Evolutionary conservation across 2,113 vertebrate genomes (phyloP), one percentile per base, ranked within the genome.

Genomic region (Hipposideros armiger): DNA sequence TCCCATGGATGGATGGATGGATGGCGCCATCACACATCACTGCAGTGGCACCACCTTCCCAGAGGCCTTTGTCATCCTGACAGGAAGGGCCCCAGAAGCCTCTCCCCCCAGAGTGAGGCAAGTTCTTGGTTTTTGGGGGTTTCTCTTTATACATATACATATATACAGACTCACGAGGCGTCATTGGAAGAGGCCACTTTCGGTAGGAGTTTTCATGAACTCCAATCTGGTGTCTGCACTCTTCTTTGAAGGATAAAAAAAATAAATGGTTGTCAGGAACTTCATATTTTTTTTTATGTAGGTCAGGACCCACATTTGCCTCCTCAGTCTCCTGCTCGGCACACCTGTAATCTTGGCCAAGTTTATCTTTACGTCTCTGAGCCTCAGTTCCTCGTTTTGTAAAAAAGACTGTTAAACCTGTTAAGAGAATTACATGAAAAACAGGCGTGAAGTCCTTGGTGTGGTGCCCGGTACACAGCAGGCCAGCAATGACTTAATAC

Each of bases 391-490:
- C 45, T 50, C 7, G 7, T 9, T 40, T 47, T 17, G 14, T 74
- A 45, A 50, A 50, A 50, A 50, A 47, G 66, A 11, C 16, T 19
- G 20, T 19, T 3, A 8, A 76, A 36, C 28, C 14, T 1, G 17
- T 45, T 14, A 3, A 3, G 85, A 15, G 11, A 81, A 16, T 22
- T 8, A 26, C 45, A n/a, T 1, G 36, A 14, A 28, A 58, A 54
- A 20, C 7, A 7, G 3, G 2, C 2, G 20, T 1, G 16, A 47
- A 22, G 30, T n/a, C 50, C 42, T 60, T 2, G n/a, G 22, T 1
- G 1, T 10, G 0, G 40, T 24, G 1, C 9, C 40, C 11, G 15
- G n/a, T 24, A n/a, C 19, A 6, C 0, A 28, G 56, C 22, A 6
- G 1, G 14, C 3, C 42, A 15, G 24, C 15, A 47, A 20, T 17